A percentile compares a stretch with the other conserved stretches of the same genome.
These are phyloP conservation scores for Busseola fusca DNA, from an alignment of 2,888 invertebrate species.

Conservation along the genomic window DNA sequence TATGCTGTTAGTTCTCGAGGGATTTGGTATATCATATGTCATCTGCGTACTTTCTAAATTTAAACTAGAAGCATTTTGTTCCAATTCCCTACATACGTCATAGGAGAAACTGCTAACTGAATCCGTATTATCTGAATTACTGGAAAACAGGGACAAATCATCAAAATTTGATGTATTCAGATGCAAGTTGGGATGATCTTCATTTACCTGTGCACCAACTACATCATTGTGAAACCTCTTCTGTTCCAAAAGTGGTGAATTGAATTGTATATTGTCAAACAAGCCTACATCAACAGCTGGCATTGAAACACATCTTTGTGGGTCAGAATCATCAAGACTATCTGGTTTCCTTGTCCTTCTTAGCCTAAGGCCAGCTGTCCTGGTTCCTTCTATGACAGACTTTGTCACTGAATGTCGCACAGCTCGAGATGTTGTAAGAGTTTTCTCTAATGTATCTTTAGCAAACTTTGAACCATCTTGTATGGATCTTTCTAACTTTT, in stretches of 20 bases:
- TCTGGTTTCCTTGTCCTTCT: constrained; percentile 75
- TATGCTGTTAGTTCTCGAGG: constrained; percentile 78
- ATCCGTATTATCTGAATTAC: constrained; percentile 80
- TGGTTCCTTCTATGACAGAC: constrained; percentile 91
- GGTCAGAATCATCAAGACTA: constrained; percentile 63
- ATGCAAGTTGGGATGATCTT: constrained; percentile 71
- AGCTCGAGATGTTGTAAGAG: constrained; percentile 84
- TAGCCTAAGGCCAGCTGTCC: constrained; percentile 87
- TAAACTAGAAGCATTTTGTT: constrained; percentile 63
- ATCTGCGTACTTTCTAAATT: constrained; percentile 69
- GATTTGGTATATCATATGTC: constrained; percentile 82
- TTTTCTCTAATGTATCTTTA: constrained; percentile 85
- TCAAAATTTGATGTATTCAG: constrained; percentile 78
- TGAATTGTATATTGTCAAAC: constrained; percentile 91
- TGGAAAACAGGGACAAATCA: constrained; percentile 80
- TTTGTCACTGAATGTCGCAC: constrained; percentile 88
- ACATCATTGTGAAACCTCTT: constrained; percentile 73
- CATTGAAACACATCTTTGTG: constrained; percentile 88
- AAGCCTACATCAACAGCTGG: constrained; percentile 88
- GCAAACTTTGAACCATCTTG: constrained; percentile 82
- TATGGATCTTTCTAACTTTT: constrained; percentile 80
- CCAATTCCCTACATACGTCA: constrained; percentile 75
- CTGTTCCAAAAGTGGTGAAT: constrained; percentile 89
- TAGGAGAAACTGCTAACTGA: constrained; percentile 78
- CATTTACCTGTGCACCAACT: constrained; percentile 53